Evolutionary conservation across 2,113 vertebrate species (phyloP).

Genomic region (Apteryx mantelli): DNA sequence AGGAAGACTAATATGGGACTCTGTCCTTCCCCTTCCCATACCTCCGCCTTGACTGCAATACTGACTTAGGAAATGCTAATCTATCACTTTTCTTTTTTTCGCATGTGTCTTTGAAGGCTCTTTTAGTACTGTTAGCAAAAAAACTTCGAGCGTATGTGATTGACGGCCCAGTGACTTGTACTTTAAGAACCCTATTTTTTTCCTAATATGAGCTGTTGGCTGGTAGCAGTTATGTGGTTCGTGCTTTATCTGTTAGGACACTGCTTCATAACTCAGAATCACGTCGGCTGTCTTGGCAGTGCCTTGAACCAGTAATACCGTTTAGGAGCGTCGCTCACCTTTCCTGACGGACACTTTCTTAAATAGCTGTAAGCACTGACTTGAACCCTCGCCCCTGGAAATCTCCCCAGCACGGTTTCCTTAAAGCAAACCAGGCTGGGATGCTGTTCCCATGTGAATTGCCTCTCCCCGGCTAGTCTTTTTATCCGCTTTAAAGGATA

Average conservation of each 20-base stretch:
- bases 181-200: neutral
- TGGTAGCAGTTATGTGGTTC: neutral
- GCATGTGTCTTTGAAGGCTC: neutral
- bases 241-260: neutral
- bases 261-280: neutral
- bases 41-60: neutral
- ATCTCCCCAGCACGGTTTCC: fast-evolving
- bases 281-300: neutral
- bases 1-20: neutral
- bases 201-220: neutral
- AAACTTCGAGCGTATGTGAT: neutral
- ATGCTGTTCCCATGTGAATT: fast-evolving
- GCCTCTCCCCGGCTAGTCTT: neutral
- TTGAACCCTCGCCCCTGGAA: fast-evolving
- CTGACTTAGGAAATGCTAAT: neutral
- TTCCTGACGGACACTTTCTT: fast-evolving
- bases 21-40: neutral
- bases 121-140: neutral
- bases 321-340: neutral
- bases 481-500: neutral
- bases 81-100: neutral
- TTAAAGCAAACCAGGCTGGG: neutral
- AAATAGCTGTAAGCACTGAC: neutral
- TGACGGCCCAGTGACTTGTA: neutral
- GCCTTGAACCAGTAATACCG: neutral